Conservation (phyloP, 2,797 vertebrate species). For the Premnoplex brunnescens region DNA sequence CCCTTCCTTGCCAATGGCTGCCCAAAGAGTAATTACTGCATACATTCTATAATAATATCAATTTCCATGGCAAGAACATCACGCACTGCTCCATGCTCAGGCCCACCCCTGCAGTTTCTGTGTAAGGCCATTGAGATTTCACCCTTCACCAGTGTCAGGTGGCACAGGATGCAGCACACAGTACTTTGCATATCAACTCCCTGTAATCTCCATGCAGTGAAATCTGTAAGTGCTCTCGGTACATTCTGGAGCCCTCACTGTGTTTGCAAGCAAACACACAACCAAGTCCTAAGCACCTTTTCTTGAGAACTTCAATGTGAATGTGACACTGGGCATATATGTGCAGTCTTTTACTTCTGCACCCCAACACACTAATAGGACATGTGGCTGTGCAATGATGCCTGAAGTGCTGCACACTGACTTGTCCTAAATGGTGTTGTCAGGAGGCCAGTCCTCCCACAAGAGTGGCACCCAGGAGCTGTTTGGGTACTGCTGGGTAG, state of each 20-base stretch:
- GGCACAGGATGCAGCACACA: background rate
- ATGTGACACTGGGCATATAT: accelerated
- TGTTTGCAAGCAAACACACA: background rate
- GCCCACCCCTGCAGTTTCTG: background rate
- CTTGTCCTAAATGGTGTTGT: background rate
- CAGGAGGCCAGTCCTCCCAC: background rate
- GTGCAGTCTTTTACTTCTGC: background rate
- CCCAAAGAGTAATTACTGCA: background rate
- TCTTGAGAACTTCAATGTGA: background rate
- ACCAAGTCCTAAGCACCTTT: background rate
- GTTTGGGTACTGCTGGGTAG: background rate
- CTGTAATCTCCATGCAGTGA: background rate
- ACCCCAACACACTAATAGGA: background rate
- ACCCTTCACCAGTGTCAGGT: background rate
- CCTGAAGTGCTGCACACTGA: background rate
- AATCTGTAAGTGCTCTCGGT: background rate
- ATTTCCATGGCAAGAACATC: background rate
- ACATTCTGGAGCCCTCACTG: background rate
- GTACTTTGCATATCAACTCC: accelerated
- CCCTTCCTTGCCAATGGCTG: background rate
- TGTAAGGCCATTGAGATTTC: background rate
- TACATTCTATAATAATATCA: background rate
- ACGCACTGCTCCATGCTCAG: accelerated
- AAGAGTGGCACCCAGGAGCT: background rate
- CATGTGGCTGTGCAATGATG: background rate